A percentile compares a stretch with the other conserved stretches of the same genome.
Conservation (phyloP, 2,888 invertebrate species). For the Xanthorhoe spadicearia region DNA sequence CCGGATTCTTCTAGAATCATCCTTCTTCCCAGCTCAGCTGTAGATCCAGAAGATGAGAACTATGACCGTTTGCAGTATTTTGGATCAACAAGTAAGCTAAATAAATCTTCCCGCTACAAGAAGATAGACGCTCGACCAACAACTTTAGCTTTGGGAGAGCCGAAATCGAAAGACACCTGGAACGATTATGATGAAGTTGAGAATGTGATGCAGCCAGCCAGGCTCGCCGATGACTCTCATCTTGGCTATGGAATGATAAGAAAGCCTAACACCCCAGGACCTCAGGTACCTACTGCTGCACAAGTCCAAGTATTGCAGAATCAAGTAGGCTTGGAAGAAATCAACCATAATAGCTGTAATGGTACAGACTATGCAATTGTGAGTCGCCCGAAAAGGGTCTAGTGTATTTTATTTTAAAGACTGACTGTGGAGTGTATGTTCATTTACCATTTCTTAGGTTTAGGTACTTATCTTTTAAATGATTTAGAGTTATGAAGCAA, state of each 20-base stretch:
- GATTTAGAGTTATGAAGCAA: constrained; percentile 15
- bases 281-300: constrained; percentile 81
- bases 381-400: constrained; percentile 93
- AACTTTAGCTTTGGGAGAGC: constrained; percentile 74
- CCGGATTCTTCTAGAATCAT: constrained; percentile 84
- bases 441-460: constrained; percentile 48
- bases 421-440: constrained; percentile 66
- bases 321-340: constrained; percentile 76
- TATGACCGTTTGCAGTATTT: constrained; percentile 93
- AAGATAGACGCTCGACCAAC: constrained; percentile 87
- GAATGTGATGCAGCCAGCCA: constrained; percentile 87
- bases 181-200: constrained; percentile 92
- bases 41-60: constrained; percentile 84
- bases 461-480: constrained; percentile 18
- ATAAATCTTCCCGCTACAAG: constrained; percentile 87
- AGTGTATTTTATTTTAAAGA: constrained; percentile 64
- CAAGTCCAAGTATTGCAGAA: constrained; percentile 79
- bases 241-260: constrained; percentile 91
- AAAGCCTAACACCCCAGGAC: constrained; percentile 85
- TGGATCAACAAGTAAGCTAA: constrained; percentile 89
- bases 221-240: constrained; percentile 92
- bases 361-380: constrained; percentile 93
- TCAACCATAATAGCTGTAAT: constrained; percentile 89
- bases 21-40: constrained; percentile 77
- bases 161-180: constrained; percentile 83